Evolutionary conservation across 1,140 invertebrate species (phyloP), one percentile per base, ranked within the genome.

Genomic region (Drosophila tropicalis): DNA sequence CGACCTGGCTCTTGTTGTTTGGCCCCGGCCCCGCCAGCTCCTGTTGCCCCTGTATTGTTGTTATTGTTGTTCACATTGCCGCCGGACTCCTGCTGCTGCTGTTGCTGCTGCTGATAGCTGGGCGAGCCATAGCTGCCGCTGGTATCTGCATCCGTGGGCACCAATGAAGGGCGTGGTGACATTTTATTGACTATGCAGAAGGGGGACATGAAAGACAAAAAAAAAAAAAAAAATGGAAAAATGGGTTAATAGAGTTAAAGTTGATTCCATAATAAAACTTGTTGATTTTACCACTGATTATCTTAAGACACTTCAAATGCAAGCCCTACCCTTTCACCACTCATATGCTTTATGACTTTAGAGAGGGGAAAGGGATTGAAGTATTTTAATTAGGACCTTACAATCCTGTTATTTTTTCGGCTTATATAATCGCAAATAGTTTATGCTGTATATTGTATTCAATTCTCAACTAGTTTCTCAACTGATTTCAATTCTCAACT

Each of bases 1-100:
- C 95, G 95, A 1, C 94, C 93, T 5, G 95, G 95, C 92, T 95
- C 96, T 13, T 94, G 94, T 10, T 94, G 94, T 9, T 94, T 94
- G 82, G 96, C 95, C 34, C 94, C 93, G 51, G 77, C 77, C 9
- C 65, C 65, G 2, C 67, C 73, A 1, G 64, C 67, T 4, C 63
- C 62, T 5, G 70, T 51, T 54, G 58, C 60, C 5, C 32, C 36
- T 56, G 71, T 66, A 41, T 67, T 90, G 29, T 81, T 91, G 58
- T 92, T 87, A 64, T 90, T 82, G 83, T 86, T 86, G 80, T 92
- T 91, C 55, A 84, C 81, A 67, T 68, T 82, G 92, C 83, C 65
- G 92, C 92, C 62, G 77, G 75, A 78, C 29, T 87, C 72, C 68
- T 91, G 85, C 62, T 90, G 71, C 13, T 76, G 73, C 5, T 44